These are phyloP conservation scores for Bombyx huttoni DNA, from an alignment of 2,888 invertebrate genomes.

Conservation along the genomic window DNA sequence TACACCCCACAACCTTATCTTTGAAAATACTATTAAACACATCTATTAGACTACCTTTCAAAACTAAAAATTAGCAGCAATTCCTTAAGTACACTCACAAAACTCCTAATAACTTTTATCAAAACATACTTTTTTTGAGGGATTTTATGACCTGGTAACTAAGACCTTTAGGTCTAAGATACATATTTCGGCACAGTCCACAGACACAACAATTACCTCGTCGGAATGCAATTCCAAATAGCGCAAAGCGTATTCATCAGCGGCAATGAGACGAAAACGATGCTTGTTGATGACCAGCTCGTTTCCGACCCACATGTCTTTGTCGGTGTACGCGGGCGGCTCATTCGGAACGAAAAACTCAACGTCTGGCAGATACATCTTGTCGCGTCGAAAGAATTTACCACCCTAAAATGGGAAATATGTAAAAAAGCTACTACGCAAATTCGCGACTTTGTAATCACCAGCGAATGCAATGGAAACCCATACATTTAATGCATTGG, in stretches of 20 bases:
- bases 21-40: no score
- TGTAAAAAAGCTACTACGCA: not conserved
- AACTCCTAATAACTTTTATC: no score
- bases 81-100: no score
- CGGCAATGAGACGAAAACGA: constrained; percentile 82
- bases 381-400: constrained; percentile 77
- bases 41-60: no score
- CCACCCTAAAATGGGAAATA: constrained; percentile 50
- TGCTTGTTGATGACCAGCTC: constrained; percentile 83
- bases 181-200: not conserved
- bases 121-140: no score
- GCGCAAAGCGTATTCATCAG: constrained; percentile 88
- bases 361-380: constrained; percentile 81
- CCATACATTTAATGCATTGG: no score
- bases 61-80: no score
- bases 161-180: no score
- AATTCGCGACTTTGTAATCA: no score
- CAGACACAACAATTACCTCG: constrained; percentile 65
- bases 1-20: no score
- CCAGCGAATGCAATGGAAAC: no score
- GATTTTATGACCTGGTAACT: no score
- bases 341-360: constrained; percentile 79
- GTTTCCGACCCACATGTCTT: constrained; percentile 89
- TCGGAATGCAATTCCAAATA: constrained; percentile 87
- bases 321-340: constrained; percentile 81